phyloP scores from a whole-genome alignment of 92 coral and sea anemone genomes.

The Muricea muricata region DNA sequence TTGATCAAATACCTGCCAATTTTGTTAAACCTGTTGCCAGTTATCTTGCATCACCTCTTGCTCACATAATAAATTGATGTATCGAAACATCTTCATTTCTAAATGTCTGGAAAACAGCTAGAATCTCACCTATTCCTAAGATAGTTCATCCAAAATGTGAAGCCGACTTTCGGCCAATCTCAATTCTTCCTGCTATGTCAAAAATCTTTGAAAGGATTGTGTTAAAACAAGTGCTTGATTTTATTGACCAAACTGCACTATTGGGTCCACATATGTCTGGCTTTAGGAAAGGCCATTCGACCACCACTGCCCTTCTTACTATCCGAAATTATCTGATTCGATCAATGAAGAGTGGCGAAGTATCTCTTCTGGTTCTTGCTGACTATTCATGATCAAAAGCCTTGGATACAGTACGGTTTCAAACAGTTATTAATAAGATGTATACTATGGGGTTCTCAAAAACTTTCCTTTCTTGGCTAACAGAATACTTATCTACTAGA shows the following conservation, averaged over 20 bases:
- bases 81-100: conserved; percentile 23
- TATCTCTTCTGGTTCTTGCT: conserved; percentile 35
- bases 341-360: conserved; percentile 39
- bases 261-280: conserved; percentile 51
- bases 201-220: conserved; percentile 40
- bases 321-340: conserved; percentile 28
- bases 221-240: conserved; percentile 27
- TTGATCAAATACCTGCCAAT: conserved; percentile 42
- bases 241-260: conserved; percentile 31
- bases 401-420: conserved; percentile 41
- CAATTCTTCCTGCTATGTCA: conserved; percentile 6
- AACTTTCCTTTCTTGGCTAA: conserved; percentile 24
- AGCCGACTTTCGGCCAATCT: conserved; percentile 17
- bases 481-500: conserved; percentile 48
- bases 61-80: conserved; percentile 26
- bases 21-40: conserved; percentile 8
- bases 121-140: conserved; percentile 44
- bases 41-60: too few relatives aligned
- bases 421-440: conserved; percentile 27
- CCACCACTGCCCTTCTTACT: conserved; percentile 12
- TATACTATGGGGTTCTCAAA: conserved; percentile 45
- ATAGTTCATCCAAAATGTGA: conserved; percentile 20
- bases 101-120: conserved; percentile 20
- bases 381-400: conserved; percentile 56
- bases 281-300: conserved; percentile 44